Conservation (phyloP, 2,888 invertebrate genomes). For the Didymodactylos carnosus region DNA sequence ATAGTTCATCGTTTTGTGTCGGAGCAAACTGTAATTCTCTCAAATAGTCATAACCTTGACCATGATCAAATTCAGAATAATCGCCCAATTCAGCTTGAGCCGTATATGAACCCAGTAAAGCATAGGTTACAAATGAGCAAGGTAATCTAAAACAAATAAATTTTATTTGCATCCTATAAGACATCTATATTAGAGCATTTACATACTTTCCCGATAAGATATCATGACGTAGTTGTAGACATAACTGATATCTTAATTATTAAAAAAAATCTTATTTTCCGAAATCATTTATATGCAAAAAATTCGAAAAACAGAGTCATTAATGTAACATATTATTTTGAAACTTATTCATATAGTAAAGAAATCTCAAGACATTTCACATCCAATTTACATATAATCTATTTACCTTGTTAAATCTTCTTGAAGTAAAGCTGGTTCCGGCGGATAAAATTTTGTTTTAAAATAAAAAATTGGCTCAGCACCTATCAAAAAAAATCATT, state of each 20-base stretch:
- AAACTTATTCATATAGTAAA: too few relatives aligned
- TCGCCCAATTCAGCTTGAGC: constrained; percentile 94
- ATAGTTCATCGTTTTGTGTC: constrained; percentile 65
- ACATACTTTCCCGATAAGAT: constrained; percentile 38
- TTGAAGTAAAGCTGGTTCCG: constrained; percentile 74
- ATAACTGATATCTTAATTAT: constrained; percentile 55
- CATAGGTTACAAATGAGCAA: constrained; percentile 26
- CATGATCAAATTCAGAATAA: constrained; percentile 44
- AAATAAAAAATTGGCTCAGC: constrained; percentile 69
- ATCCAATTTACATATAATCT: too few relatives aligned
- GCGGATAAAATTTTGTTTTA: constrained; percentile 88
- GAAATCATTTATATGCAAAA: not conserved
- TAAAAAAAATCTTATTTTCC: not conserved
- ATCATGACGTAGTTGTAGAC: constrained; percentile 67
- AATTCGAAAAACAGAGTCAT: too few relatives aligned
- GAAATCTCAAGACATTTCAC: too few relatives aligned
- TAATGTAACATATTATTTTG: too few relatives aligned
- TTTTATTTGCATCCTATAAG: too few relatives aligned
- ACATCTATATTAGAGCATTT: too few relatives aligned
- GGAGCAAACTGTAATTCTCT: constrained; percentile 80
- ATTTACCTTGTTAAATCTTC: constrained; percentile 30
- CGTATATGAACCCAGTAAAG: constrained; percentile 60
- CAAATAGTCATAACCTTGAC: constrained; percentile 44
- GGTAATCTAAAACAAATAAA: not conserved
- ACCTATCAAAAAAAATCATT: not conserved